Percentiles rank a stretch among this genome's conserved stretches.
phyloP scores from a whole-genome alignment of 2,113 vertebrate species.

The Apaloderma vittatum region DNA sequence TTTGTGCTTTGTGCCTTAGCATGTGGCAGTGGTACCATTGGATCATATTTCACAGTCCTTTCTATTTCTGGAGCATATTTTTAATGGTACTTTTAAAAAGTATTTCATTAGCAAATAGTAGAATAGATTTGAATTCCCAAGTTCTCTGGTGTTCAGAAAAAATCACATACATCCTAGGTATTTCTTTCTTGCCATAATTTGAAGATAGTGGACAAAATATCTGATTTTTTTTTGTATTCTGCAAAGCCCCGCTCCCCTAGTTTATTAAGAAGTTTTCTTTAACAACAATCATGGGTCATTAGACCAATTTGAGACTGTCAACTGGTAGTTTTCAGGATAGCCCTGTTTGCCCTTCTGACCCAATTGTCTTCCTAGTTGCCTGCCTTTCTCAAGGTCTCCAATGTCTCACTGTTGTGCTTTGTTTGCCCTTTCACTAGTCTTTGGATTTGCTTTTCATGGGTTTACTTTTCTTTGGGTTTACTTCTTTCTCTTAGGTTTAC shows the following conservation, averaged over 20 bases:
- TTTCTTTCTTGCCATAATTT: background rate
- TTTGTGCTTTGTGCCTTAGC: background rate
- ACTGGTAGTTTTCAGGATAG: background rate
- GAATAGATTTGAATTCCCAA: background rate
- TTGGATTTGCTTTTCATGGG: background rate
- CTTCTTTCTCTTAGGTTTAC: background rate
- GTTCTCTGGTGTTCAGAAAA: background rate
- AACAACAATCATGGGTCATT: background rate
- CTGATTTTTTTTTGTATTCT: background rate
- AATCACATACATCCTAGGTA: background rate
- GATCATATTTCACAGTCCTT: background rate
- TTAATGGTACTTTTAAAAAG: background rate
- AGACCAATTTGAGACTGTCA: background rate
- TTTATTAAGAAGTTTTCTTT: background rate
- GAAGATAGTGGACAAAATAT: background rate
- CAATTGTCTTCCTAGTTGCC: background rate
- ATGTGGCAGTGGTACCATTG: background rate
- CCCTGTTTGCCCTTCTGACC: background rate
- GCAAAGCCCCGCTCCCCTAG: background rate
- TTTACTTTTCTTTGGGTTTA: background rate
- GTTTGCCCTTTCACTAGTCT: too few relatives aligned
- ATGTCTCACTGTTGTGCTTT: too few relatives aligned
- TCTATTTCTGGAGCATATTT: background rate
- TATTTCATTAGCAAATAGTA: background rate
- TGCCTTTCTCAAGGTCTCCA: background rate